These are phyloP conservation scores for Zele albiditarsus DNA, from an alignment of 2,888 invertebrate genomes.

Conservation along the genomic window DNA sequence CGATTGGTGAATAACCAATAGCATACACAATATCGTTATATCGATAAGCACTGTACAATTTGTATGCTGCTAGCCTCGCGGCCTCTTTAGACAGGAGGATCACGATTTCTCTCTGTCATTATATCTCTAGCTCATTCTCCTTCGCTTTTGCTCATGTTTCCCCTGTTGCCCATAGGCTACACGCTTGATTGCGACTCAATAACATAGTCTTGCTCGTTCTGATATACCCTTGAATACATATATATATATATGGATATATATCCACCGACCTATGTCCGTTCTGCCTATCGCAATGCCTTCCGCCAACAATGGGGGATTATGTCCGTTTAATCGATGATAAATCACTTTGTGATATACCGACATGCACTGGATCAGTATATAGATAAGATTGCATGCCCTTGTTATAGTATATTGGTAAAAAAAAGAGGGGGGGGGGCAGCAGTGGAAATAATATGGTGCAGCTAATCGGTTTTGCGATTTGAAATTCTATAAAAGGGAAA, in stretches of 20 bases:
- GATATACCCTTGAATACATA: constrained; percentile 61
- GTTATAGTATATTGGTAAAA: not conserved
- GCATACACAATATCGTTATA: constrained; percentile 54
- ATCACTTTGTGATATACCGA: constrained; percentile 58
- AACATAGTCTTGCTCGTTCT: constrained; percentile 58
- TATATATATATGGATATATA: constrained; percentile 51
- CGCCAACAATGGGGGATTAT: constrained; percentile 64
- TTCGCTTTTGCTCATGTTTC: constrained; percentile 14
- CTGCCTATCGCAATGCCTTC: constrained; percentile 54
- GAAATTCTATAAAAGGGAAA: too few relatives aligned
- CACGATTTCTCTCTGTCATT: not conserved
- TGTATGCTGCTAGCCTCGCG: not conserved
- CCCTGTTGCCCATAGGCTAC: constrained; percentile 43
- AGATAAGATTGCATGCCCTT: not conserved
- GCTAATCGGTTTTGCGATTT: too few relatives aligned
- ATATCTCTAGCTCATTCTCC: constrained; percentile 35
- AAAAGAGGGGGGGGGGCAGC: not conserved
- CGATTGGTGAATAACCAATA: constrained; percentile 52
- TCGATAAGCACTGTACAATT: constrained; percentile 52
- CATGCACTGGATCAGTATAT: constrained; percentile 15
- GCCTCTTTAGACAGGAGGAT: constrained; percentile 22
- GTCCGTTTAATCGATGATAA: constrained; percentile 67
- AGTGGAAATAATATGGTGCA: not conserved
- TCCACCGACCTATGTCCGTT: constrained; percentile 29
- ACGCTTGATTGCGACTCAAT: constrained; percentile 66